A percentile compares a stretch with the other conserved stretches of the same genome.
phyloP scores from a whole-genome alignment of 2,888 invertebrate species.

The Heliconius sara region DNA sequence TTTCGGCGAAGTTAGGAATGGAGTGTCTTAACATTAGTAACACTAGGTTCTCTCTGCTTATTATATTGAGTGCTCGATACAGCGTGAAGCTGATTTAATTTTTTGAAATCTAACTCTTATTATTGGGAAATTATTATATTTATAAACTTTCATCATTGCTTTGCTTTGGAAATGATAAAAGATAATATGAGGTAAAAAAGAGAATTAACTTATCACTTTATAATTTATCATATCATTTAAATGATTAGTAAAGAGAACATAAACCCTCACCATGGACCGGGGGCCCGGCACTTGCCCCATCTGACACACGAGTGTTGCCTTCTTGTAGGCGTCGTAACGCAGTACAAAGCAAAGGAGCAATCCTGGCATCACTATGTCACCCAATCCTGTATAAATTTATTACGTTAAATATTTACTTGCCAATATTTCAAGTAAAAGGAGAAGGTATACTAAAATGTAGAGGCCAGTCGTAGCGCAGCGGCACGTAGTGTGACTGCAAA shows the following conservation, averaged over 20 bases:
- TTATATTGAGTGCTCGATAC: no score
- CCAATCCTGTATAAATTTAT: constrained; percentile 80
- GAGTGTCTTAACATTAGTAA: no score
- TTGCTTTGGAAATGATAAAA: not conserved
- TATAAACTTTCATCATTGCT: not conserved
- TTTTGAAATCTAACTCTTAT: no score
- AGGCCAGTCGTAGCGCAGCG: no score
- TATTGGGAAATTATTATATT: not conserved
- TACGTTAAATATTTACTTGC: not conserved
- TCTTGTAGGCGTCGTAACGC: constrained; percentile 98
- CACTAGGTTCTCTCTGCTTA: no score
- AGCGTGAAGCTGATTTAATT: no score
- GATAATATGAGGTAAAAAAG: no score
- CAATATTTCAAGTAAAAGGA: not conserved
- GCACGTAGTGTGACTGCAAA: no score
- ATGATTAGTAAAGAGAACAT: not conserved
- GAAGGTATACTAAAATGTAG: not conserved
- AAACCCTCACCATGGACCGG: constrained; percentile 71
- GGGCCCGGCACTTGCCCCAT: constrained; percentile 85
- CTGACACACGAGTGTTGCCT: constrained; percentile 89
- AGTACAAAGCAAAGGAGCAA: constrained; percentile 97
- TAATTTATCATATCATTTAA: no score
- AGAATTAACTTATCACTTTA: no score
- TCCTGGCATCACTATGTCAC: constrained; percentile 97
- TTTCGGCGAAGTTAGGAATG: no score